Conservation (phyloP, 2,113 vertebrate species). For the Pycnonotus jocosus region DNA sequence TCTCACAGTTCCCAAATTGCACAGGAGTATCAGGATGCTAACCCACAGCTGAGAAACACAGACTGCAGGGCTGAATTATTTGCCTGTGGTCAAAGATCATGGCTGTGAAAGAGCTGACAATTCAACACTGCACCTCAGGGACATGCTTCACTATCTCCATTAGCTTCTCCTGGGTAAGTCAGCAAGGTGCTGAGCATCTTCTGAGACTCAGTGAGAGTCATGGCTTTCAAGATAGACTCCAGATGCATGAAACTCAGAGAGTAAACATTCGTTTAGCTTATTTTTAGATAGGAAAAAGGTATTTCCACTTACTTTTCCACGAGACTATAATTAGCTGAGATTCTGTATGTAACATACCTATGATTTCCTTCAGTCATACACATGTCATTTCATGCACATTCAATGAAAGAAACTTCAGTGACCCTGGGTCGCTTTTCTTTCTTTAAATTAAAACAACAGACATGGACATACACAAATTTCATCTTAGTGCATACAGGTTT, state of each 20-base stretch:
- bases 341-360: background rate
- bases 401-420: background rate
- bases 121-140: background rate
- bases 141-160: background rate
- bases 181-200: background rate
- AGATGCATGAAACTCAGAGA: background rate
- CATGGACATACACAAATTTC: conserved; percentile 15
- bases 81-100: background rate
- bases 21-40: background rate
- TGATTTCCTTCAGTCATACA: background rate
- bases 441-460: conserved; percentile 17
- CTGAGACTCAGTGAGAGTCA: background rate
- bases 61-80: background rate
- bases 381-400: background rate
- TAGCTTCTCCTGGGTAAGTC: background rate
- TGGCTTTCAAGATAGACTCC: background rate
- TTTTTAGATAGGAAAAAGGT: background rate
- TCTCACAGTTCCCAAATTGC: background rate
- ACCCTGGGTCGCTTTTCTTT: background rate
- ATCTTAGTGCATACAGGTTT: background rate
- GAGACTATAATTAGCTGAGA: background rate
- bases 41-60: background rate
- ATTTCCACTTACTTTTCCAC: background rate
- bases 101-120: background rate
- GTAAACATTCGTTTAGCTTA: background rate